phyloP scores from a whole-genome alignment of 1,140 invertebrate species.

The Lepeophtheirus salmonis region DNA sequence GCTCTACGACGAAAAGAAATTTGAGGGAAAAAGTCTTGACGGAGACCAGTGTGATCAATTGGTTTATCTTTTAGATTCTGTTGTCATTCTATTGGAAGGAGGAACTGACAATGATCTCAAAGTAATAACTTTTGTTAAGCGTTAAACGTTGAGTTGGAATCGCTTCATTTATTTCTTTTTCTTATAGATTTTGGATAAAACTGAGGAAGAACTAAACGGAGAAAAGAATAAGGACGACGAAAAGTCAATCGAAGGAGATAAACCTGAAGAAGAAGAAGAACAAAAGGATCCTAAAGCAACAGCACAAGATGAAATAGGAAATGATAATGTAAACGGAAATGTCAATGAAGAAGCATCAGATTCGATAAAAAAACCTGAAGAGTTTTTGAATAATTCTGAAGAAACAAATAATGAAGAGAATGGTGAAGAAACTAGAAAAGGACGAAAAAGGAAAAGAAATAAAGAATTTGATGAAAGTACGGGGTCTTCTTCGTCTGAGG shows the following conservation, averaged over 20 bases:
- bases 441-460: constrained; percentile 7
- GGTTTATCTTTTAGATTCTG: constrained; percentile 74
- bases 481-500: constrained; percentile 18
- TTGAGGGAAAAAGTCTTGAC: constrained; percentile 64
- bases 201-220: constrained; percentile 21
- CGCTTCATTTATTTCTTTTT: constrained; percentile 25
- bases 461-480: constrained; percentile 4
- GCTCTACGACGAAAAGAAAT: constrained; percentile 30
- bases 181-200: constrained; percentile 23
- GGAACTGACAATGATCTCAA: constrained; percentile 85
- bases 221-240: constrained; percentile 22
- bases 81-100: constrained; percentile 90
- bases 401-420: constrained; percentile 19
- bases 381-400: constrained; percentile 23
- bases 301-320: constrained; percentile 23
- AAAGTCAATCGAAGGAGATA: constrained; percentile 20
- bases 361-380: constrained; percentile 30
- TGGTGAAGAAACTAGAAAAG: constrained; percentile 24
- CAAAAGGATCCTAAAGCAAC: constrained; percentile 21
- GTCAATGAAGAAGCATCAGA: constrained; percentile 27
- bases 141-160: too few relatives aligned
- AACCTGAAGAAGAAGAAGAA: constrained; percentile 22
- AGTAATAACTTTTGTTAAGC: too few relatives aligned
- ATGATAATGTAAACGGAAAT: constrained; percentile 25
- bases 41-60: constrained; percentile 65